These are phyloP conservation scores for Lucilia sericata DNA, from an alignment of 1,140 invertebrate genomes.

Conservation along the genomic window DNA sequence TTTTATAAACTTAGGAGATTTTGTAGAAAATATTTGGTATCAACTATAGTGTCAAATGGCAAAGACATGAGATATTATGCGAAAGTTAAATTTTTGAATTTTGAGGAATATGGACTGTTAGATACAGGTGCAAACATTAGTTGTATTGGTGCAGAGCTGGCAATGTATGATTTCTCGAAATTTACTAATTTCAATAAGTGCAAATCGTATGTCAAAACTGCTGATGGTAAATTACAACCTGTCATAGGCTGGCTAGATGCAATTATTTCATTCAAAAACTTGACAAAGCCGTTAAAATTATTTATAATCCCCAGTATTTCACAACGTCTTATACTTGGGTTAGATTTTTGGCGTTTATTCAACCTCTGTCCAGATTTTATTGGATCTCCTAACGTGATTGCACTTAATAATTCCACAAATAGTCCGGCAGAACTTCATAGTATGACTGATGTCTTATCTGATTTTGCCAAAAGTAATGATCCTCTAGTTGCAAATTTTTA, in stretches of 20 bases:
- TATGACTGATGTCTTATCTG: neutral
- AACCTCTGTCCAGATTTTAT: neutral
- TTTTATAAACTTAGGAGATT: neutral
- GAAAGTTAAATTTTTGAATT: neutral
- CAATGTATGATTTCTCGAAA: neutral
- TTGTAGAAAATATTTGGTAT: neutral
- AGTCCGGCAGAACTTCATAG: neutral
- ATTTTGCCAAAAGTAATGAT: neutral
- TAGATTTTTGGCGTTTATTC: neutral
- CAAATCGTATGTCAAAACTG: constrained; percentile 7
- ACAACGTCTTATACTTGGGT: neutral
- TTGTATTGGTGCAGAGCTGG: neutral
- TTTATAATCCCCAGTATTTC: neutral
- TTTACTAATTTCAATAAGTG: neutral
- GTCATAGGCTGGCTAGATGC: neutral
- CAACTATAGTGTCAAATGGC: neutral
- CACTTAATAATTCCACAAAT: neutral
- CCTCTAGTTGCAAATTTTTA: neutral
- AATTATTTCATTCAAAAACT: neutral
- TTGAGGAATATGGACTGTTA: neutral
- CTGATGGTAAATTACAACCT: constrained; percentile 19
- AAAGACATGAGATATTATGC: neutral
- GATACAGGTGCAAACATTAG: neutral
- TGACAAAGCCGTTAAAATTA: neutral
- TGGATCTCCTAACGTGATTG: constrained; percentile 20